Conservation (phyloP, 2,113 vertebrate genomes). For the Aspidoscelis tigris region DNA sequence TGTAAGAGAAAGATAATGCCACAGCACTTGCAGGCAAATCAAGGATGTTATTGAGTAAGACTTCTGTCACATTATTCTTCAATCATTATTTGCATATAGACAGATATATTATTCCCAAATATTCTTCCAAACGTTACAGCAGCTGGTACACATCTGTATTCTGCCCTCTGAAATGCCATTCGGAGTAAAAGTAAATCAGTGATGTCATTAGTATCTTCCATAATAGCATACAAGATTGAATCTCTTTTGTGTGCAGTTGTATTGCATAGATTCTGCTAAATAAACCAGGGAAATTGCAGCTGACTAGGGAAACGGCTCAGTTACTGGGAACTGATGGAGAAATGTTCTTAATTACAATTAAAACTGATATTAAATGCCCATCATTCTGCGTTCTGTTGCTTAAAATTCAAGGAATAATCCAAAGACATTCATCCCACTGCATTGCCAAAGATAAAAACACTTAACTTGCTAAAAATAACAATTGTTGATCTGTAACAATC, state of each 20-base stretch:
- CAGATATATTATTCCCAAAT: not conserved
- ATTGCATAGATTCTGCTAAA: conserved; percentile 29
- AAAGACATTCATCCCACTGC: conserved; percentile 42
- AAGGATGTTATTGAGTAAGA: not conserved
- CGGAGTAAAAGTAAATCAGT: not conserved
- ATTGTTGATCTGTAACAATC: conserved; percentile 37
- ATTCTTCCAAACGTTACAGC: not conserved
- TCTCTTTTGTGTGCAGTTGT: conserved; percentile 24
- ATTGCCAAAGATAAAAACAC: conserved; percentile 60
- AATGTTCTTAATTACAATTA: not conserved
- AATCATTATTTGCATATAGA: not conserved
- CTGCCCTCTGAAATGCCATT: not conserved
- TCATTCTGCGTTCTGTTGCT: conserved; percentile 54
- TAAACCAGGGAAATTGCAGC: conserved; percentile 16
- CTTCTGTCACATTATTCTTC: conserved; percentile 23
- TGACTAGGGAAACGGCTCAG: conserved; percentile 43
- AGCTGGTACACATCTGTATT: conserved; percentile 6
- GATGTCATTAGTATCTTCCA: fast-evolving
- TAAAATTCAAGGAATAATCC: conserved; percentile 49
- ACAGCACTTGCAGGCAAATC: conserved; percentile 1
- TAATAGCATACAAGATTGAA: conserved; percentile 17
- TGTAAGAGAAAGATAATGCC: conserved; percentile 5
- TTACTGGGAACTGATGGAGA: conserved; percentile 48
- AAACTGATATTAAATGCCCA: conserved; percentile 55
- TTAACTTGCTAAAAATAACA: conserved; percentile 60